Base-by-base conservation (phyloP, 2,797 vertebrate species). In the Vespertilio murinus region DNA sequence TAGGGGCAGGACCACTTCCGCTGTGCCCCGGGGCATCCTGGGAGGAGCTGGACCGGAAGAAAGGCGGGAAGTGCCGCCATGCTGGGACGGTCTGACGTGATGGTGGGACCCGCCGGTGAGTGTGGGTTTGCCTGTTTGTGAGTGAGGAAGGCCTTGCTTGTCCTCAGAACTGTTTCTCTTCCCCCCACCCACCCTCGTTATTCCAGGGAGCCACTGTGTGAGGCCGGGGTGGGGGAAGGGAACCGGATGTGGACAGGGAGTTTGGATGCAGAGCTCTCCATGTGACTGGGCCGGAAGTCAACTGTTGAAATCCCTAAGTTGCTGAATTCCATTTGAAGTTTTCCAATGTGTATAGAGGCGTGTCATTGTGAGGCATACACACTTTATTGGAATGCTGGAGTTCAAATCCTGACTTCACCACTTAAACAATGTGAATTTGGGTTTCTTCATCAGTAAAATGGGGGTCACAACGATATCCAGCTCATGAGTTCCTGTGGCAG, bases 71-170 rank as follows among this genome's bases (percentile, higher is more conserved):
- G 86, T 20, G 40, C 12, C 1, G 0, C 13, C 18, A 0, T 1
- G 2, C 13, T 5, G 9, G 7, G 22, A 17, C 33, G 2, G 20
- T 9, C 10, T 14, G 14, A 16, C 5, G 40, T 14, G 7, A 3
- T 2, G 2, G 40, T 3, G 17, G 2, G 16, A 4, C 3, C 0
- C 1, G 10, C 0, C 0, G 1, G 82, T 67, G 10, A 80, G 85
- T 35, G 40, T 5, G 10, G 3, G 0, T 18, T 54, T 11, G 30
- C 1, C 22, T 9, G 42, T 61, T 25, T 52, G 30, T 9, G 8
- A 16, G 40, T 6, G 9, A 5, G 23, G 20, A 6, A 49, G 3
- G 28, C 17, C 11, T 47, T 30, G 38, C 4, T 33, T 0, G 0
- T 38, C 42, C 71, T 28, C 1, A n/a, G n/a, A n/a, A n/a, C n/a